phyloP scores from a whole-genome alignment of 2,888 invertebrate genomes.

The Sarcophaga caerulescens region DNA sequence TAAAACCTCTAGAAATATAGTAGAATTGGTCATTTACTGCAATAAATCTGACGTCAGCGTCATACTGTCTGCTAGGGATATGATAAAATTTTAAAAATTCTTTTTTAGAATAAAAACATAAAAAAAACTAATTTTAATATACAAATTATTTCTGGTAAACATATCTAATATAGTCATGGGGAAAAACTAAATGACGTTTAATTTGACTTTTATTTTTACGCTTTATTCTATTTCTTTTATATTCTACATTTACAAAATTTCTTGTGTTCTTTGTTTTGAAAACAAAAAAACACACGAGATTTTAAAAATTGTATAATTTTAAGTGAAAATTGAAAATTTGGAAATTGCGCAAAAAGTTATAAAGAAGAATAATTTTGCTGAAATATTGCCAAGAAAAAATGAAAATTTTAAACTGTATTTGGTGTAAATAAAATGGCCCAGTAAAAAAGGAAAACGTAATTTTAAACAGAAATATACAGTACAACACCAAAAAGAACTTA shows the following conservation, averaged over 20 bases:
- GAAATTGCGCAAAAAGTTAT: constrained; percentile 59
- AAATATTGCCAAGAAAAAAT: constrained; percentile 62
- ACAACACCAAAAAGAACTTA: neutral
- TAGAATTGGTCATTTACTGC: neutral
- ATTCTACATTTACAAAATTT: neutral
- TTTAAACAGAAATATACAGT: constrained; percentile 23
- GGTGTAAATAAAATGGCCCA: constrained; percentile 62
- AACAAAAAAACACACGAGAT: constrained; percentile 32
- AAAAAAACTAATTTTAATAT: neutral
- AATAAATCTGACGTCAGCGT: constrained; percentile 33
- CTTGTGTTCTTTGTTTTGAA: neutral
- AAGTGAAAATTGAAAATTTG: constrained; percentile 35
- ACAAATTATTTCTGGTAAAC: neutral
- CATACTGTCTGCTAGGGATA: constrained; percentile 32
- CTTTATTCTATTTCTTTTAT: neutral
- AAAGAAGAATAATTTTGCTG: constrained; percentile 28
- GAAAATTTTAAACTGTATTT: constrained; percentile 41
- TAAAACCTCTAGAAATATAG: too few relatives aligned
- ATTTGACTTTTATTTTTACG: neutral
- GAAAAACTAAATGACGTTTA: too few relatives aligned
- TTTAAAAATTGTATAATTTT: constrained; percentile 15
- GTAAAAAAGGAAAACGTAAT: constrained; percentile 45
- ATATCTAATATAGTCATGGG: constrained; percentile 15
- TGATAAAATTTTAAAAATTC: neutral
- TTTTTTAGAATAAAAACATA: neutral